Evolutionary conservation across 2,113 vertebrate genomes (phyloP), one percentile per base, ranked within the genome.

Genomic region (Pituophis catenifer): DNA sequence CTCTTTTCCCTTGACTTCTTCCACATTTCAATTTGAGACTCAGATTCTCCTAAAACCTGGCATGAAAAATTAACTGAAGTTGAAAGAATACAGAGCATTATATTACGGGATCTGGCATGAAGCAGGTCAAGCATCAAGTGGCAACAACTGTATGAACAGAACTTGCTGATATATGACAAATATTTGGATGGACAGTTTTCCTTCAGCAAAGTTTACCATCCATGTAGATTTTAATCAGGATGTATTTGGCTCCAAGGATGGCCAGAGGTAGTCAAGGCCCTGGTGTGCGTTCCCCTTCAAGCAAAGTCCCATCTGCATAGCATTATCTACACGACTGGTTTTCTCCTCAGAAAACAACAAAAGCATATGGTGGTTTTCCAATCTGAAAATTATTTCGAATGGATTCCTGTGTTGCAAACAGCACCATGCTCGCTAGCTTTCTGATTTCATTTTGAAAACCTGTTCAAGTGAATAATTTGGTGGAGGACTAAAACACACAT

Each of bases 391-490:
- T 89, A 95, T 96, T 96, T 96, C 95, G 88, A 94, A 96, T 95
- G 93, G 95, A 89, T 97, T 96, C 94, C 96, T 86, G 3, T 91
- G 96, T 96, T 91, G 91, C 91, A 96, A 96, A 95, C 95, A 96
- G 91, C 50, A 90, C 93, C 0, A 53, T 38, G 33, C 94, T 97
- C 94, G 91, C 90, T 95, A 93, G 96, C 94, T 96, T 93, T 13
- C 91, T 88, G 93, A 94, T 97, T 97, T 96, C 97, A 96, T 97
- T 97, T 97, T 97, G 96, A 95, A 95, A 95, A 96, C 81, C 92
- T 93, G 0, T 95, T 96, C 95, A 95, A 95, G 96, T 95, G 96
- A 95, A 38, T 97, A 97, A 97, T 96, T 95, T 90, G 89, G 92
- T 55, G 92, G 94, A 8, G 91, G 91, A 15, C 38, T 81, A 75